Base-by-base conservation (phyloP, 2,888 invertebrate species). In the Ischnus inquisitorius region DNA sequence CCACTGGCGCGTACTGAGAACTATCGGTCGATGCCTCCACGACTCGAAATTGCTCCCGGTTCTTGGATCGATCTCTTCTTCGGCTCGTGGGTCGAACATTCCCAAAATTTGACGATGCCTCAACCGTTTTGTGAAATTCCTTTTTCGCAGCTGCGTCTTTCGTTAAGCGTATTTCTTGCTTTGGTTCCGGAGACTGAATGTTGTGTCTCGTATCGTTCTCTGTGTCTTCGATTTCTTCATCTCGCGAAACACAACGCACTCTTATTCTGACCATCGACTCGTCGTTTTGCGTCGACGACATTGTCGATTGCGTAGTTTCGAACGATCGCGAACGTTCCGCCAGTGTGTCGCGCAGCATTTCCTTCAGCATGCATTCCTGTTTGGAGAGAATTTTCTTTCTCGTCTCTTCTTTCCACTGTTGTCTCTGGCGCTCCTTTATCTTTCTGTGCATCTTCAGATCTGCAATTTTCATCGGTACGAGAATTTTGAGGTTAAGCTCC, bases 371-470 rank as follows among this genome's bases (percentile, higher is more conserved):
- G 19, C 64, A 60, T 51, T 88, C 86, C 34, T 92, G 91, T 25
- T 90, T 90, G 0, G 48, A 72, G 34, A 90, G 81, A 74, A 93
- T 89, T 82, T 91, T 93, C 19, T 80, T 85, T 80, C 88, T 90
- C 43, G 87, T 92, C 87, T 90, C 89, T 88, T 90, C 90, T 69
- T 90, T 92, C 85, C 93, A 92, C 83, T 93, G 92, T 84, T 93
- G 93, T 46, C 93, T 93, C 87, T 95, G 93, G 12, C 94, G 90
- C 91, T 96, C 95, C 90, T 96, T 96, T 41, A 96, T 95, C 81
- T 93, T 93, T 51, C 90, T 86, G 14, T 93, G 91, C 39, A 92
- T 95, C 91, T 96, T 96, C 71, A 97, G 93, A 94, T 96, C 96
- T 96, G 92, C 68, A 94, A 94, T 57, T 34, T 34, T 34, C 79